Conservation (phyloP, 2,888 invertebrate species). For the Oithona nana region DNA sequence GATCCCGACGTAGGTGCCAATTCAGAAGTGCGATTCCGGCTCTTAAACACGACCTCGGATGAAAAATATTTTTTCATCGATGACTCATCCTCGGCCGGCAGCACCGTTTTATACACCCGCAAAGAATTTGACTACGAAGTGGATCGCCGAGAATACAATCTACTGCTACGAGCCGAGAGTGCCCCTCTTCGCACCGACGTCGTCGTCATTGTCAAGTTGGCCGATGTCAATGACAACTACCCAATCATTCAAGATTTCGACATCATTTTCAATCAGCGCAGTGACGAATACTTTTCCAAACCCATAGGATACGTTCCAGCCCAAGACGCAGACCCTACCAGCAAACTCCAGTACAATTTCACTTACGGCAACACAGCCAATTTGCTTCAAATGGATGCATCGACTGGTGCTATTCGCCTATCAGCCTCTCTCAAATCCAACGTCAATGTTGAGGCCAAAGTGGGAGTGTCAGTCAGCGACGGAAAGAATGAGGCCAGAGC, state of each 20-base stretch:
- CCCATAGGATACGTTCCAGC: constrained; percentile 81
- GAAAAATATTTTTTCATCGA: constrained; percentile 64
- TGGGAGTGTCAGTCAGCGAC: constrained; percentile 86
- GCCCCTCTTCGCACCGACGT: constrained; percentile 74
- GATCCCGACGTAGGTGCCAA: constrained; percentile 85
- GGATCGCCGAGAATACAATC: constrained; percentile 66
- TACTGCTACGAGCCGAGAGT: constrained; percentile 73
- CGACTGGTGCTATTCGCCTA: constrained; percentile 60
- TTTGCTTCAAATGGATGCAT: constrained; percentile 58
- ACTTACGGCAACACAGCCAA: constrained; percentile 83
- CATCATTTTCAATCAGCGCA: constrained; percentile 85
- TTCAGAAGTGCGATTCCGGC: constrained; percentile 78
- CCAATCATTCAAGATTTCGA: constrained; percentile 77
- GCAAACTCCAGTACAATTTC: constrained; percentile 53
- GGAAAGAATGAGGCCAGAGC: constrained; percentile 84
- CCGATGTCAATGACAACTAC: constrained; percentile 86
- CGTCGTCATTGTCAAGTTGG: constrained; percentile 65
- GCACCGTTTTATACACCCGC: constrained; percentile 66
- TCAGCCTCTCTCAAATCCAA: constrained; percentile 88
- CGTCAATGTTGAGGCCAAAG: constrained; percentile 74
- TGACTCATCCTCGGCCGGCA: constrained; percentile 39
- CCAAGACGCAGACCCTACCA: constrained; percentile 80
- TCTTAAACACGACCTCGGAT: constrained; percentile 65
- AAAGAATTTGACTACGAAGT: constrained; percentile 89
- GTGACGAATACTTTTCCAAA: constrained; percentile 77